Evolutionary conservation across 2,888 invertebrate genomes (phyloP).

Genomic region (Saturnia japonica): DNA sequence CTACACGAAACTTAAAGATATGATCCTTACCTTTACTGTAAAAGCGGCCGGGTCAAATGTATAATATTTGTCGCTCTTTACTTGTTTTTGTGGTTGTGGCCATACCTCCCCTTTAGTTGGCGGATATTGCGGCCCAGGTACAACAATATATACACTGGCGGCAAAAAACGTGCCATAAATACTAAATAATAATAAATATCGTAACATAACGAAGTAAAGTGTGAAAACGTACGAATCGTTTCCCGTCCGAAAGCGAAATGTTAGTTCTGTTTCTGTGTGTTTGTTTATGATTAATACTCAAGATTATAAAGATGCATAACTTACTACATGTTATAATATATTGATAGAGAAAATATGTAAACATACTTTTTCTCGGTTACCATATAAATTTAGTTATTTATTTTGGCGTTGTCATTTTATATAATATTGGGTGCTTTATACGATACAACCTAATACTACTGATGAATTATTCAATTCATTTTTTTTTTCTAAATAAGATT

Average conservation of each 20-base stretch:
- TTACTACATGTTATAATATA: background rate
- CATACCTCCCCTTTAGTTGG: slow-evolving; percentile 83
- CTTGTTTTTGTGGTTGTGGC: slow-evolving; percentile 84
- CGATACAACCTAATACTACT: no score
- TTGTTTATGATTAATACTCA: no score
- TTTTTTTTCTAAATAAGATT: background rate
- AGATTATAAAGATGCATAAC: background rate
- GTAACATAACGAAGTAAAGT: slow-evolving; percentile 38
- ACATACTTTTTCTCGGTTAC: background rate
- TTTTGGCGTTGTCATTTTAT: background rate
- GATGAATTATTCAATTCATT: background rate
- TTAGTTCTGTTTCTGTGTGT: no score
- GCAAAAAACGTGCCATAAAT: slow-evolving; percentile 34
- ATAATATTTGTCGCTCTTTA: slow-evolving; percentile 63
- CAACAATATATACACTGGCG: slow-evolving; percentile 41
- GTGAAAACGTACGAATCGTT: slow-evolving; percentile 6
- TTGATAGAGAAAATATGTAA: background rate
- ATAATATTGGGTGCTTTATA: background rate
- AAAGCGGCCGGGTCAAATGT: slow-evolving; percentile 75
- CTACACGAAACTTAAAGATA: background rate
- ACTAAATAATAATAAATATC: slow-evolving; percentile 32
- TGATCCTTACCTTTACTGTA: slow-evolving; percentile 69
- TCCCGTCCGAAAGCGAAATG: slow-evolving; percentile 7
- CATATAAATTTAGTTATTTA: background rate
- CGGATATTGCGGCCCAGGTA: slow-evolving; percentile 40